Base-by-base conservation (phyloP, 2,113 vertebrate species). In the Arvicanthis niloticus region DNA sequence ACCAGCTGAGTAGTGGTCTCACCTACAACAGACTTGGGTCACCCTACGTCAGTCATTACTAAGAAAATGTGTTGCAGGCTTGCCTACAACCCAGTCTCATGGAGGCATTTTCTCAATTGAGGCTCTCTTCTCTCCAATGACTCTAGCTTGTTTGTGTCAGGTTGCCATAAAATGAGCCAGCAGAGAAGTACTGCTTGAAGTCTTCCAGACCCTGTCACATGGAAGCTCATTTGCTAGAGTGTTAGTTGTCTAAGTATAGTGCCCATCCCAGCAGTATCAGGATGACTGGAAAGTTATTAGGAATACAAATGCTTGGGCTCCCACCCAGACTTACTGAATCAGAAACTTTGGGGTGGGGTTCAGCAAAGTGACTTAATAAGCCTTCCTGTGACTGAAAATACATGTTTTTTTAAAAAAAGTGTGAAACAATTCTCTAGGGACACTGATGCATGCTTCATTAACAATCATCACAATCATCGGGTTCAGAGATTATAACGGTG, bases 141-240 rank as follows among this genome's bases (percentile, higher is more conserved):
- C 24, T 62, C 24, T 65, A 45, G 40, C 40, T 42, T 85, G 40
- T 45, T 42, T 65, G 40, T 31, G 56, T 40, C 56, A 60, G 60
- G 37, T 9, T 82, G 81, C 5, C 15, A 65, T 42, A 85, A 9
- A 42, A 11, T 12, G 45, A 84, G 24, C 8, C n/a, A 85, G n/a
- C 58, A 65, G 13, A 10, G 58, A 42, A 42, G 40, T 10, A 62
- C 31, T 88, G 40, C 29, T 37, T 92, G 48, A 67, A 82, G 82
- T 93, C 58, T 86, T 85, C 26, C 40, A 34, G 62, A 82, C 62
- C 48, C 19, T 96, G 86, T 82, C 86, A 89, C 31, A 94, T 29
- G 42, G 72, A 85, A 97, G 16, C 53, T 31, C 58, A 88, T 90
- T 73, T 85, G 88, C 40, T 10, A 81, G 40, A 92, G 26, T 22